phyloP scores from a whole-genome alignment of 2,113 vertebrate genomes.

The Tachycineta bicolor region DNA sequence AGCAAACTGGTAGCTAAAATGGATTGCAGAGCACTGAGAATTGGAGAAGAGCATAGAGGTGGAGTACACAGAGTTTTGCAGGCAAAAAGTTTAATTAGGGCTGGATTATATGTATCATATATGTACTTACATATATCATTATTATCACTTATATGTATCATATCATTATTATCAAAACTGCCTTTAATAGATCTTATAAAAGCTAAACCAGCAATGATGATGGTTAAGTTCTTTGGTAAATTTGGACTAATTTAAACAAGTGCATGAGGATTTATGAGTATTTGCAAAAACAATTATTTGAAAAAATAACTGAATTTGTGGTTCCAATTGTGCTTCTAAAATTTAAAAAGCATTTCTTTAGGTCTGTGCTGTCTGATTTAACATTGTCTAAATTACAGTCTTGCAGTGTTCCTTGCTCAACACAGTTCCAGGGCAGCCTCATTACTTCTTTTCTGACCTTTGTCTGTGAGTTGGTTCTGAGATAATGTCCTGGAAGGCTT shows the following conservation, averaged over 20 bases:
- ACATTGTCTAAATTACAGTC: background rate
- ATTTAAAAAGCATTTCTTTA: background rate
- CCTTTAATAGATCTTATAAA: background rate
- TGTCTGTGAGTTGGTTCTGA: background rate
- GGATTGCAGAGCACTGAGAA: background rate
- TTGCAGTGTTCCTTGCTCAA: background rate
- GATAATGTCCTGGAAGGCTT: background rate
- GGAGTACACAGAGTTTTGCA: background rate
- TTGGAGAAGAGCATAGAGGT: background rate
- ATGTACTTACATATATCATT: too few species aligned
- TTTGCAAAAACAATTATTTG: background rate
- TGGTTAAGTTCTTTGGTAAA: background rate
- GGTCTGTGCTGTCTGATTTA: background rate
- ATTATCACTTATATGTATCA: background rate
- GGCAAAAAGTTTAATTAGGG: background rate
- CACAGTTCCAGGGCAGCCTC: background rate
- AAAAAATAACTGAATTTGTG: background rate
- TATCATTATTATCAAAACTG: background rate
- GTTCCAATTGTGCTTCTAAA: background rate
- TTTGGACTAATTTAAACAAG: background rate
- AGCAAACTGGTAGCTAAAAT: background rate
- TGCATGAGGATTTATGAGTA: background rate
- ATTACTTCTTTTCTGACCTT: background rate
- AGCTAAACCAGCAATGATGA: background rate
- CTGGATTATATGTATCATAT: background rate